Percentiles rank a stretch among this genome's conserved stretches.
Conservation (phyloP, 2,113 vertebrate species). For the Willisornis vidua region DNA sequence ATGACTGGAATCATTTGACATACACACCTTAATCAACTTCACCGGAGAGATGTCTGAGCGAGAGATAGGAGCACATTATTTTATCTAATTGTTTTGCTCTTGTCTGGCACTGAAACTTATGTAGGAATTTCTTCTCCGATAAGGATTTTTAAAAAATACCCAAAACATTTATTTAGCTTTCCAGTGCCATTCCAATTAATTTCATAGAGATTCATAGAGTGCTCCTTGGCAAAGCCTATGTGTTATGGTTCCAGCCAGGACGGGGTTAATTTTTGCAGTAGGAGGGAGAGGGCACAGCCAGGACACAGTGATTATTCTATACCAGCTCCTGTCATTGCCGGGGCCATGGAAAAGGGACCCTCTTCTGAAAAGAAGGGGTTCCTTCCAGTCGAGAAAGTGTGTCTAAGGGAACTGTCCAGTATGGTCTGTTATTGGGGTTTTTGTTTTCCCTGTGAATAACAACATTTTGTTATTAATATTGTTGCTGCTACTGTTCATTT, state of each 20-base stretch:
- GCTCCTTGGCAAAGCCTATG: background rate
- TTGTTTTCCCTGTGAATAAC: background rate
- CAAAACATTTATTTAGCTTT: background rate
- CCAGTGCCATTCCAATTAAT: background rate
- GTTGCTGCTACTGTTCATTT: background rate
- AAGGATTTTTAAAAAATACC: background rate
- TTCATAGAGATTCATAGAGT: background rate
- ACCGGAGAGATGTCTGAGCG: background rate
- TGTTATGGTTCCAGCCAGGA: background rate
- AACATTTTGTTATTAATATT: background rate
- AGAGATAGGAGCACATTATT: background rate
- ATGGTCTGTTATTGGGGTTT: accelerated
- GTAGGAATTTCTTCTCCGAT: background rate
- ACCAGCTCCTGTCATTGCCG: background rate
- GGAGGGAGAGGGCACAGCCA: background rate
- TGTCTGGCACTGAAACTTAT: background rate
- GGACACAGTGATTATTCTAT: background rate
- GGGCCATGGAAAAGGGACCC: background rate
- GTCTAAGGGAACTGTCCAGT: background rate
- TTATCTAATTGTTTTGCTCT: background rate
- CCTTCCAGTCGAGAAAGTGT: accelerated
- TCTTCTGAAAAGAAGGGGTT: background rate
- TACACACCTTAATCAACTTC: background rate
- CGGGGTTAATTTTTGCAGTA: background rate
- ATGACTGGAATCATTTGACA: background rate